Evolutionary conservation across 2,797 vertebrate genomes (phyloP), one percentile per base, ranked within the genome.

Genomic region (Takifugu rubripes): DNA sequence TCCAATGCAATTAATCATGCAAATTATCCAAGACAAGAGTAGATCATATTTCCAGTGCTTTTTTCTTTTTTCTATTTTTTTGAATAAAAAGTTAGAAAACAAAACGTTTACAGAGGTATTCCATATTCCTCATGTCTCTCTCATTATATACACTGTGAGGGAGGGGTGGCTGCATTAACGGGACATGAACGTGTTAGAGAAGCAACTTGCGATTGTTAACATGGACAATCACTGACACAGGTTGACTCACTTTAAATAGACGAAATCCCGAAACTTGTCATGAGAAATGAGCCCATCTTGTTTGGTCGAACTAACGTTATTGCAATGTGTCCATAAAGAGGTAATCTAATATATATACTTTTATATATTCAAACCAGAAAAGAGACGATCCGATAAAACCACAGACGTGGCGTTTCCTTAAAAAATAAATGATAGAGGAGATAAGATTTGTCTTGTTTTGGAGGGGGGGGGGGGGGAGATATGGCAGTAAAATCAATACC

Each of bases 21-120:
- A 94, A 91, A 91, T 94, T 90, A 91, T 92, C 93, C 92, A 93
- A 92, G 90, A 93, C 93, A 94, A 84, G 87, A 89, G 80, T 83
- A 88, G 84, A 93, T 94, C 92, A 88, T 90, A 94, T 93, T 97
- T 99, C 97, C 97, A 98, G 97, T 98, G 97, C 96, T 97, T 96
- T 92, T 81, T 76, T 66, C 54, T 67, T 63, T 66, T 68, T 63
- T 66, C 92, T 89, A 92, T 93, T 93, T 46, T 40, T 40, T 40
- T 93, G 93, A 92, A 95, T 89, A 91, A 88, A 93, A 92, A 92
- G 91, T 92, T 94, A 93, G 93, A 89, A 48, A 85, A 83, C 69
- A 75, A 79, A 83, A 81, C 81, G 93, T 95, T 82, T 91, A 88
- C 92, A 91, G 95, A 97, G 94, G 94, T 95, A 95, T 94, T 93